Base-by-base conservation (phyloP, 2,888 invertebrate genomes). In the Mylabris sibirica region DNA sequence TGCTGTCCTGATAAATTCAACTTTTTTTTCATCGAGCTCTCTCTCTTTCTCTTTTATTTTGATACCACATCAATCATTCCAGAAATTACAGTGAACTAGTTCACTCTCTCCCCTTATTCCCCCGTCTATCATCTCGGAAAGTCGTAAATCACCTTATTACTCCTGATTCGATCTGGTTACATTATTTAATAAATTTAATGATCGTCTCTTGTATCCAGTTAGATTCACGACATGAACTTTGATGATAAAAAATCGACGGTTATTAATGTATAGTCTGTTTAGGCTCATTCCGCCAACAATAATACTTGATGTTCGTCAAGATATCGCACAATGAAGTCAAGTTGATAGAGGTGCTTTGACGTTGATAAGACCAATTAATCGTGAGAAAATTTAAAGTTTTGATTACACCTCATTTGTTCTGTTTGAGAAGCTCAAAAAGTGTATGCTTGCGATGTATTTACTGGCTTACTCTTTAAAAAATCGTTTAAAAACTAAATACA, bases 181-280 rank as follows among this genome's bases (percentile, higher is more conserved):
- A 53, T 53, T 53, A 22, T 53, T 22, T 53, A 53, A 53, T 53
- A 20, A 11, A 53, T 53, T 53, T 53, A 53, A 53, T 53, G 49
- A 53, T 53, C 9, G 8, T 53, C 49, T 44, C 17, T 44, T 44
- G 17, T 44, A 44, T 44, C 22, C 49, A 49, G 20, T 20, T 17
- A 22, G 11, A 22, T 22, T 53, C 22, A 22, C 22, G 49, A 53
- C 44, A 44, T 44, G n/a, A 14, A 41, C n/a, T 41, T 41, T 44
- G n/a, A n/a, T 17, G 44, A 17, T 44, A 44, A 44, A 44, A 17
- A n/a, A 44, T 44, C n/a, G 17, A 44, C n/a, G n/a, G n/a, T n/a
- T n/a, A 44, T 6, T 17, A n/a, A 44, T 17, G 6, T 44, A n/a
- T 44, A 17, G 6, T 17, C 44, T 5, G 17, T 4, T 8, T 41